Evolutionary conservation across 2,797 vertebrate genomes (phyloP).

Genomic region (Catostomus latipinnis): DNA sequence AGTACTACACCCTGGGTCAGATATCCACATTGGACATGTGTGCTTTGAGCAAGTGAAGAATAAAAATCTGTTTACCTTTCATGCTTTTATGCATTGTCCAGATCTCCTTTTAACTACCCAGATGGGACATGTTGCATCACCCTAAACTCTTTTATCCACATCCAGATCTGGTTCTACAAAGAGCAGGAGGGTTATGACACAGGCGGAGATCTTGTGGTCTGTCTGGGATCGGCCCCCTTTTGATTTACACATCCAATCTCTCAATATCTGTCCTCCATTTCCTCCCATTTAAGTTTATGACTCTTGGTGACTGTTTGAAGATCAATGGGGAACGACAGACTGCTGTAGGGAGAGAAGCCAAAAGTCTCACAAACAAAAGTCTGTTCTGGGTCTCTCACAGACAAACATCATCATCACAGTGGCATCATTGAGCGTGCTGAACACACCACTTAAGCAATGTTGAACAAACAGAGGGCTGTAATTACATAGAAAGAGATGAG

Average conservation of each 20-base stretch:
- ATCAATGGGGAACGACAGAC: conserved; percentile 60
- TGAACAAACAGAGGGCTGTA: conserved; percentile 46
- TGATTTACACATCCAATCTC: conserved; percentile 65
- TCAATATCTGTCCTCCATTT: conserved; percentile 66
- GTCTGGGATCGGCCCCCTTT: conserved; percentile 51
- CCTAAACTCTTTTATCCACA: conserved; percentile 35
- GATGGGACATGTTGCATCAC: conserved; percentile 26
- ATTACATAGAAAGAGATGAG: conserved; percentile 41
- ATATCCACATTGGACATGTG: neutral
- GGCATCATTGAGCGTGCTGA: conserved; percentile 34
- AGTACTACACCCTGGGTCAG: neutral
- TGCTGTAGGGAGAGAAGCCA: conserved; percentile 52
- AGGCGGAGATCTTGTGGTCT: conserved; percentile 26
- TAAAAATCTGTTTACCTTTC: neutral
- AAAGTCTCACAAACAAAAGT: conserved; percentile 49
- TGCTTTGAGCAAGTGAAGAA: neutral
- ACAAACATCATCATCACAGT: conserved; percentile 39
- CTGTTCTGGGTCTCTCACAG: conserved; percentile 12
- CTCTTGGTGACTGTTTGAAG: conserved; percentile 65
- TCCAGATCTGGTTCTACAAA: conserved; percentile 43
- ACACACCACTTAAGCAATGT: conserved; percentile 42
- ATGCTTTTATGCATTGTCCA: conserved; percentile 26
- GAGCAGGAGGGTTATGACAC: conserved; percentile 11
- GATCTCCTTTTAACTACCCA: conserved; percentile 40
- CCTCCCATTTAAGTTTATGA: conserved; percentile 68